These are phyloP conservation scores for Phataginus tetradactyla DNA, from an alignment of 2,797 vertebrate genomes.

Conservation along the genomic window DNA sequence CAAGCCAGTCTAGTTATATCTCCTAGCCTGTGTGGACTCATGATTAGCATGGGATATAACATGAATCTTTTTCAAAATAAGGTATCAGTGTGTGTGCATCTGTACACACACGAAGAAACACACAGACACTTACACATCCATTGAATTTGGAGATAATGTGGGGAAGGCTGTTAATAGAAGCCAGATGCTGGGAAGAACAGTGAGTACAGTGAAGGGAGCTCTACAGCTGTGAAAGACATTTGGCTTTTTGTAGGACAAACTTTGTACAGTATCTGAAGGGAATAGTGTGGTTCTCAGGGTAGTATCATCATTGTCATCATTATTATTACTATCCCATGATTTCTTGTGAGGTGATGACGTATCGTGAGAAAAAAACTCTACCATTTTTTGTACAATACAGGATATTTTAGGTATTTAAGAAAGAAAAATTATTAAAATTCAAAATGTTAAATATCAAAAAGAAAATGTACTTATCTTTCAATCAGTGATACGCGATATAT, in stretches of 20 bases:
- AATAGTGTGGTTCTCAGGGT: too few relatives aligned
- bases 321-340: not conserved
- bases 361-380: too few relatives aligned
- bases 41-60: not conserved
- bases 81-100: not conserved
- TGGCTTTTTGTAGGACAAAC: not conserved
- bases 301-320: not conserved
- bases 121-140: not conserved
- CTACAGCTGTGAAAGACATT: too few relatives aligned
- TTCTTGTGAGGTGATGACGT: too few relatives aligned
- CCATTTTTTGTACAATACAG: too few relatives aligned
- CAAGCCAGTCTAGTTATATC: not conserved
- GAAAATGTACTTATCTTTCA: too few relatives aligned
- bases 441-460: too few relatives aligned
- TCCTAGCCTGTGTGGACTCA: not conserved
- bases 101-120: not conserved
- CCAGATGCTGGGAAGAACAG: not conserved
- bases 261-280: too few relatives aligned
- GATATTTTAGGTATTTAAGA: too few relatives aligned
- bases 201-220: too few relatives aligned
- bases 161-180: not conserved
- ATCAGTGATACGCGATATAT: too few relatives aligned
- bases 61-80: not conserved
- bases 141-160: not conserved
- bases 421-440: too few relatives aligned